These are phyloP conservation scores for Hemithea aestivaria DNA, from an alignment of 2,888 invertebrate species.

Conservation along the genomic window DNA sequence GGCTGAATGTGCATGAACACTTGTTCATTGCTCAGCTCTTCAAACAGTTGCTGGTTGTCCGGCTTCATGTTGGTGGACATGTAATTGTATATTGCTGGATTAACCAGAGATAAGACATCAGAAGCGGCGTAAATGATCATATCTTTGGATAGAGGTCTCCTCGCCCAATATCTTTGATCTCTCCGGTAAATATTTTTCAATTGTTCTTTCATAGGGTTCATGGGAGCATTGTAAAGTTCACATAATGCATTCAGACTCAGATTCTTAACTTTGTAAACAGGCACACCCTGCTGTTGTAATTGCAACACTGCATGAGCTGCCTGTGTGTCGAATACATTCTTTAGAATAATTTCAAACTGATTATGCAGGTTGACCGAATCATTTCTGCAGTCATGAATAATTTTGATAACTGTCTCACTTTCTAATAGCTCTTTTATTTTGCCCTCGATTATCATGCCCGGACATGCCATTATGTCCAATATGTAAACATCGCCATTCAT, in stretches of 20 bases:
- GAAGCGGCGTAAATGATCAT: slow-evolving; percentile 95
- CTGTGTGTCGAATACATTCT: slow-evolving; percentile 95
- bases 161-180: slow-evolving; percentile 93
- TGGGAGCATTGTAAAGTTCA: slow-evolving; percentile 91
- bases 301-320: slow-evolving; percentile 95
- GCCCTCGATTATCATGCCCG: slow-evolving; percentile 86
- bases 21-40: slow-evolving; percentile 93
- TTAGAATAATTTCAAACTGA: slow-evolving; percentile 90
- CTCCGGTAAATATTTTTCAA: slow-evolving; percentile 90
- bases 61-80: slow-evolving; percentile 82
- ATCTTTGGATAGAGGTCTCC: slow-evolving; percentile 91
- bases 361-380: slow-evolving; percentile 92
- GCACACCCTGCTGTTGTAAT: slow-evolving; percentile 92
- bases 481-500: slow-evolving; percentile 90
- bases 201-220: slow-evolving; percentile 95
- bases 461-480: slow-evolving; percentile 92
- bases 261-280: slow-evolving; percentile 96
- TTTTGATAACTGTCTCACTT: slow-evolving; percentile 89
- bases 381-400: slow-evolving; percentile 95
- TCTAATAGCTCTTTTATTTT: slow-evolving; percentile 90
- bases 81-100: slow-evolving; percentile 89
- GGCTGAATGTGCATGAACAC: slow-evolving; percentile 91
- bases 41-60: slow-evolving; percentile 85
- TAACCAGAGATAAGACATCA: slow-evolving; percentile 91
- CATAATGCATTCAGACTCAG: slow-evolving; percentile 95